These are phyloP conservation scores for Mirza zaza DNA, from an alignment of 2,113 vertebrate genomes.

Conservation along the genomic window DNA sequence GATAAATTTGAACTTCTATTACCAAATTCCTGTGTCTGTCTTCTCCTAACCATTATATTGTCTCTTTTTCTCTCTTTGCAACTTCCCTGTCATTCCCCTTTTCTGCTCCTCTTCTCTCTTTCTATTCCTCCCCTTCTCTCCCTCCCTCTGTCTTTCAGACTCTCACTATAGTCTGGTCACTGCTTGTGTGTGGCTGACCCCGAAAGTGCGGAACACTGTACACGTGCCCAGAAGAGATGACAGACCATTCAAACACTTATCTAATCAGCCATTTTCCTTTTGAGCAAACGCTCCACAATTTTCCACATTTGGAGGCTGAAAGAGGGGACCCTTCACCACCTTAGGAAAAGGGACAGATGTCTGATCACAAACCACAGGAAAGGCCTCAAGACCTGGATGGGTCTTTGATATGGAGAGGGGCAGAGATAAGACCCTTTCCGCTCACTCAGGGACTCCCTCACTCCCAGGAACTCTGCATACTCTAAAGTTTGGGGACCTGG, in stretches of 20 bases:
- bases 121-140: too few relatives aligned
- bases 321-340: constrained; percentile 34
- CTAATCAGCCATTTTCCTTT: constrained; percentile 74
- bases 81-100: background rate
- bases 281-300: constrained; percentile 56
- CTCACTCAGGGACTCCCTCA: background rate
- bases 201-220: constrained; percentile 67
- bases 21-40: background rate
- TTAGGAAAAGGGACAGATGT: constrained; percentile 62
- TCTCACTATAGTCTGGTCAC: background rate
- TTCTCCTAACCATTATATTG: background rate
- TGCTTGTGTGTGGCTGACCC: background rate
- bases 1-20: background rate
- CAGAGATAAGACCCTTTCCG: background rate
- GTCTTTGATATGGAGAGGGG: background rate
- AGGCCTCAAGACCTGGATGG: background rate
- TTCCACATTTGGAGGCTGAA: constrained; percentile 74
- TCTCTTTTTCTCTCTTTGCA: background rate
- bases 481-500: background rate
- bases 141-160: background rate
- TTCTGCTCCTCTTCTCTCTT: background rate
- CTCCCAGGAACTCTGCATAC: background rate
- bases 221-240: constrained; percentile 63
- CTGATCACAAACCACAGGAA: constrained; percentile 32
- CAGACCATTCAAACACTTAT: constrained; percentile 72